Base-by-base conservation (phyloP, 2,888 invertebrate genomes). In the Drosophila villosipedis region DNA sequence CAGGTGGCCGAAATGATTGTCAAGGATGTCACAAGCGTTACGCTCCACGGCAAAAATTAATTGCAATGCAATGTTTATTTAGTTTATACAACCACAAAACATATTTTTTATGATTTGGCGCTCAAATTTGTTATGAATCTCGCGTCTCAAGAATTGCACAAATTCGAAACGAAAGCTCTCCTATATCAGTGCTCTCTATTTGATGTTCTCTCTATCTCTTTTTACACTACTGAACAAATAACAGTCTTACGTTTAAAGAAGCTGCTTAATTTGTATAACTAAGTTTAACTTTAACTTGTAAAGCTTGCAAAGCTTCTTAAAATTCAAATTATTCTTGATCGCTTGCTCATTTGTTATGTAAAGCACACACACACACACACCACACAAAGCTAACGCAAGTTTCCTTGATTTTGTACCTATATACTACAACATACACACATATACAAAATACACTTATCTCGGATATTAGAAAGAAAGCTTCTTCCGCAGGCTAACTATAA, bases 1-100 rank as follows among this genome's bases (percentile, higher is more conserved):
- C 97, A 98, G 94, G 97, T 99, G 78, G 99, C 99, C 33, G 97
- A 98, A 94, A 98, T 98, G 97, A 99, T 99, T 91, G 96, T 99
- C 52, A 97, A 97, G 93, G 99, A 99, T 94, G 97, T 99, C 72
- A 98, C 98, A 50, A 97, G 95, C 93, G 95, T 98, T 91, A 98
- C 98, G 19, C 76, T 92, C 39, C 73, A 73, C 3, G 74, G 68
- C 19, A 73, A 75, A 19, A 57, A 76, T 60, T 80, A 28, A 80
- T 16, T 39, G 14, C n/a, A 39, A 35, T 19, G 31, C 47, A 53
- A 72, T 72, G 57, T 73, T 73, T 63, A 65, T 69, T 73, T 69
- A 80, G 71, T 57, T 71, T 68, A 31, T 22, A 60, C 12, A 47
- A 49, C n/a, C 31, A 47, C 47, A 47, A 60, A 54, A 50, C 53